These are phyloP conservation scores for Aplodontia rufa DNA, from an alignment of 2,113 vertebrate genomes.

Conservation along the genomic window DNA sequence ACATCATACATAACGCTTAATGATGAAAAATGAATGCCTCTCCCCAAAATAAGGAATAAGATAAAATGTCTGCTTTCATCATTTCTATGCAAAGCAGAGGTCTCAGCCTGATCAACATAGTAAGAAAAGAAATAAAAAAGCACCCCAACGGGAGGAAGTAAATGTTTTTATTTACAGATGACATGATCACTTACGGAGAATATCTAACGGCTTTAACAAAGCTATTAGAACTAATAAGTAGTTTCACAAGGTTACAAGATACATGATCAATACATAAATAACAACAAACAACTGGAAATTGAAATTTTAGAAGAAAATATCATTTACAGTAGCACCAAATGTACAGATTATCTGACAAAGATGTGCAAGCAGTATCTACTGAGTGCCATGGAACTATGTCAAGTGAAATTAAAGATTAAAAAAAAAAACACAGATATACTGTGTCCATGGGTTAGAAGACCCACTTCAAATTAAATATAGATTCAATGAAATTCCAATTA, in stretches of 20 bases:
- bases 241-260: neutral
- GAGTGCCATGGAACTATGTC: neutral
- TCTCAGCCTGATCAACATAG: neutral
- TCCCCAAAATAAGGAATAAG: neutral
- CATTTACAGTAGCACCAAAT: neutral
- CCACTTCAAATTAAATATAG: neutral
- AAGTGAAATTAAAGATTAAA: neutral
- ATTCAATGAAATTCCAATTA: neutral
- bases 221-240: neutral
- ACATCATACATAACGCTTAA: neutral
- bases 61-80: neutral
- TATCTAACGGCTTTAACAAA: neutral
- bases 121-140: neutral
- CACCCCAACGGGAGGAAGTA: neutral
- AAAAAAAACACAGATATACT: neutral
- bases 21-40: neutral
- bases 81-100: neutral
- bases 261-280: neutral
- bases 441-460: neutral
- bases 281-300: neutral
- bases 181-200: neutral
- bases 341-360: neutral
- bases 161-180: neutral
- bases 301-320: neutral
- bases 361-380: neutral